These are phyloP conservation scores for Naja naja DNA, from an alignment of 2,113 vertebrate genomes.

Conservation along the genomic window DNA sequence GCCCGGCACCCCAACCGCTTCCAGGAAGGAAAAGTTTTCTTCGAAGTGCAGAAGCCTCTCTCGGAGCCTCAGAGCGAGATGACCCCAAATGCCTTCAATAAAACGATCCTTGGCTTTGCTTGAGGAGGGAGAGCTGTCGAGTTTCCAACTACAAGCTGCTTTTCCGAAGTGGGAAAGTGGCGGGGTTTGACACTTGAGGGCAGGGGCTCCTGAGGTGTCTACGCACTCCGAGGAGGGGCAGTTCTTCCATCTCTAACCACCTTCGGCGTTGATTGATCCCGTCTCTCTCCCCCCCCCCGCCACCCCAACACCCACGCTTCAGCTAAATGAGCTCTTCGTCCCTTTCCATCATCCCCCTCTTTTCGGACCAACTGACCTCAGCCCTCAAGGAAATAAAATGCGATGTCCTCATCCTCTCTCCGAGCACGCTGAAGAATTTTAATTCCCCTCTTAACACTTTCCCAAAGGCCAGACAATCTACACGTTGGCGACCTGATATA, in stretches of 20 bases:
- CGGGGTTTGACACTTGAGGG: background rate
- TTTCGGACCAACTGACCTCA: background rate
- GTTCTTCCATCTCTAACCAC: background rate
- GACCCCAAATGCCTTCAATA: background rate
- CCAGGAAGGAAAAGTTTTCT: background rate
- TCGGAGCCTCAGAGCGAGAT: background rate
- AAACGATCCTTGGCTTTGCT: background rate
- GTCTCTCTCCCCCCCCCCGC: background rate
- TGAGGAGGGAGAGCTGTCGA: background rate
- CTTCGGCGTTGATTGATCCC: background rate
- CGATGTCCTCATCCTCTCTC: background rate
- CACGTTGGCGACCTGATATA: background rate
- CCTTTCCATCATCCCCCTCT: background rate
- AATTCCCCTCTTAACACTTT: background rate
- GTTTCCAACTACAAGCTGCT: background rate
- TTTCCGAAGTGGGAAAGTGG: background rate
- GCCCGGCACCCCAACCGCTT: background rate
- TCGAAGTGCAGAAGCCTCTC: background rate
- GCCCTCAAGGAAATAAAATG: background rate
- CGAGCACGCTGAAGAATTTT: background rate
- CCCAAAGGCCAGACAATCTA: background rate
- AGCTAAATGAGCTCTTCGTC: background rate
- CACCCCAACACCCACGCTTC: background rate
- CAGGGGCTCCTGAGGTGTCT: background rate
- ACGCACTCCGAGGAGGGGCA: background rate